phyloP scores from a whole-genome alignment of 64 coral and sea anemone genomes.

The Stichodactyla mertensii region DNA sequence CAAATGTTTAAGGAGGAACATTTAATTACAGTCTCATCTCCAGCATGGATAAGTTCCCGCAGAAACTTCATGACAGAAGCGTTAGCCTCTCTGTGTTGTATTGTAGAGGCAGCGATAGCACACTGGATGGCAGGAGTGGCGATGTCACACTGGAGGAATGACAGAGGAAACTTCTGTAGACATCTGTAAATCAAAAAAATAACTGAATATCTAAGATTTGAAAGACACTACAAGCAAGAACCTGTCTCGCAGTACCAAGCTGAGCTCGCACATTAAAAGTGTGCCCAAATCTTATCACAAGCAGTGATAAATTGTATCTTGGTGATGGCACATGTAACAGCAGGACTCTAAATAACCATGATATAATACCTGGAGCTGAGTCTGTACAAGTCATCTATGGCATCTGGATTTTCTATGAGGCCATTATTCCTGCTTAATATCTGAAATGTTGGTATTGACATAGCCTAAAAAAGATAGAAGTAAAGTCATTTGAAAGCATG shows the following conservation, averaged over 20 bases:
- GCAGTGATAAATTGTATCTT: too few relatives aligned
- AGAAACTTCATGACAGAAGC: conserved; percentile 91
- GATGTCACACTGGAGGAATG: conserved; percentile 74
- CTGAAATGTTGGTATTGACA: conserved; percentile 76
- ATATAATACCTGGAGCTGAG: conserved; percentile 13
- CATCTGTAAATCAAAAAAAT: conserved; percentile 42
- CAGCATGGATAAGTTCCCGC: conserved; percentile 70
- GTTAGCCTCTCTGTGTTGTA: conserved; percentile 92
- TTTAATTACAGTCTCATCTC: conserved; percentile 1
- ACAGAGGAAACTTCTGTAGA: conserved; percentile 83
- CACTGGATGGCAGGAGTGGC: conserved; percentile 64
- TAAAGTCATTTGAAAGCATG: not conserved
- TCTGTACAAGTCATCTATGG: conserved; percentile 86
- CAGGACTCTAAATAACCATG: too few relatives aligned
- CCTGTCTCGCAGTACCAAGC: too few relatives aligned
- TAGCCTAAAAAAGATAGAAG: conserved; percentile 37
- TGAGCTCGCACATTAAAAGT: too few relatives aligned
- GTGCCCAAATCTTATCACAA: too few relatives aligned
- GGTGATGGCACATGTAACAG: too few relatives aligned
- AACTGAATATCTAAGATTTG: not conserved
- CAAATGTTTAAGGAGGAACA: too few relatives aligned
- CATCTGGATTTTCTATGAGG: conserved; percentile 81
- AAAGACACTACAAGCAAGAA: too few relatives aligned
- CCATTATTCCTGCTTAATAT: conserved; percentile 63
- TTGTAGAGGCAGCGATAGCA: conserved; percentile 67